These are phyloP conservation scores for Xestia xanthographa DNA, from an alignment of 2,888 invertebrate genomes.

Conservation along the genomic window DNA sequence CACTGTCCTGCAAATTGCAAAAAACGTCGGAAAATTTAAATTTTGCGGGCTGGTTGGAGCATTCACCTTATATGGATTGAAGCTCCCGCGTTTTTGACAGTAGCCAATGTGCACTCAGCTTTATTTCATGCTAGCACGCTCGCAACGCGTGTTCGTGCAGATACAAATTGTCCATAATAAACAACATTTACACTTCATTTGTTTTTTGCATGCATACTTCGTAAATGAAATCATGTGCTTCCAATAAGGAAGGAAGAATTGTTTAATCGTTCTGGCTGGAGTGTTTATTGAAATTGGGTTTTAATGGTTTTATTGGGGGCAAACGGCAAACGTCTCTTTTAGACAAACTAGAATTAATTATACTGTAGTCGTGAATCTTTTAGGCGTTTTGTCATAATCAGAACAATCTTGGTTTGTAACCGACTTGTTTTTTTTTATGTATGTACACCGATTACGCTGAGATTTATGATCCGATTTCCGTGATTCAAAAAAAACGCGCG, in stretches of 20 bases:
- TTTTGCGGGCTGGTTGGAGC: too few relatives aligned
- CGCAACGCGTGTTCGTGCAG: slow-evolving; percentile 3
- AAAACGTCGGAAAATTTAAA: too few relatives aligned
- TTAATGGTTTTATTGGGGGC: slow-evolving; percentile 1
- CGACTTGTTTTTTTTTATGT: too few relatives aligned
- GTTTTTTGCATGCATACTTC: slow-evolving; percentile 28
- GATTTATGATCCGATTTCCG: too few relatives aligned
- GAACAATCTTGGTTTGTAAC: too few relatives aligned
- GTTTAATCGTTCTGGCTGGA: not conserved
- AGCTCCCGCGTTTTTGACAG: not conserved
- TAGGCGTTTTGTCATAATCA: too few relatives aligned
- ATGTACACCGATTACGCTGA: too few relatives aligned
- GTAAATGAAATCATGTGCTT: slow-evolving; percentile 25
- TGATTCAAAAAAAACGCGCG: too few relatives aligned
- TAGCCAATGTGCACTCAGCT: slow-evolving; percentile 9
- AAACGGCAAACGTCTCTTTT: not conserved
- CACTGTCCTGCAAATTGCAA: too few relatives aligned
- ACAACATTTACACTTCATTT: slow-evolving; percentile 1
- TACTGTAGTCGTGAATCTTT: too few relatives aligned
- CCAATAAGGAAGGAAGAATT: slow-evolving; percentile 11
- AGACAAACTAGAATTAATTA: not conserved
- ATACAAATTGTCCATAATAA: slow-evolving; percentile 26
- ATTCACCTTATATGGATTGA: not conserved
- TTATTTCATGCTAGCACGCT: slow-evolving; percentile 20
- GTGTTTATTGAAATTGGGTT: not conserved